Percentiles rank a stretch among this genome's conserved stretches.
phyloP scores from a whole-genome alignment of 2,113 vertebrate species.

The Cranoglanis bouderius region DNA sequence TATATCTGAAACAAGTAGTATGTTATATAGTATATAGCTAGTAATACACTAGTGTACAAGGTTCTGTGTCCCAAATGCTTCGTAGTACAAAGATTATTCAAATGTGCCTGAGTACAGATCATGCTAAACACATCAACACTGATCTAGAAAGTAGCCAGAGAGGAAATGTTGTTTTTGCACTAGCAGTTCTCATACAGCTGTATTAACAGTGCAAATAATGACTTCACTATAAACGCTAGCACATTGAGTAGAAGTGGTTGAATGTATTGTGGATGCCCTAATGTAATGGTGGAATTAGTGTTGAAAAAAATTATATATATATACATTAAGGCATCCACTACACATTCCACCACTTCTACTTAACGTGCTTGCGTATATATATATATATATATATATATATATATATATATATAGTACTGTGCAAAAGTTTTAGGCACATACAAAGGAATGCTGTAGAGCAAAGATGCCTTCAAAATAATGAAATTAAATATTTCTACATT shows the following conservation, averaged over 20 bases:
- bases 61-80: not conserved
- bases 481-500: too few species aligned
- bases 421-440: too few species aligned
- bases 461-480: too few species aligned
- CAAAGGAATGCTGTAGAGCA: too few species aligned
- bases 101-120: not conserved
- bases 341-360: too few species aligned
- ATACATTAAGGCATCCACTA: too few species aligned
- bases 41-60: not conserved
- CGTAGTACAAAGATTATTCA: not conserved
- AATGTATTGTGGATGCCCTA: not conserved
- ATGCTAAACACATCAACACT: not conserved
- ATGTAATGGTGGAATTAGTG: not conserved
- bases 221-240: not conserved
- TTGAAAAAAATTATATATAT: too few species aligned
- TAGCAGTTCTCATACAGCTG: too few species aligned
- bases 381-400: too few species aligned
- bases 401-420: too few species aligned
- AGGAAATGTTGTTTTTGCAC: not conserved
- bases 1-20: not conserved
- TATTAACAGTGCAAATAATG: not conserved
- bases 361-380: too few species aligned
- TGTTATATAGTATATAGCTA: not conserved
- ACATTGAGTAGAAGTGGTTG: not conserved
- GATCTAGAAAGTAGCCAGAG: not conserved